Percentiles rank a stretch among this genome's conserved stretches.
Conservation (phyloP, 2,113 vertebrate genomes). For the Callocephalon fimbriatum region DNA sequence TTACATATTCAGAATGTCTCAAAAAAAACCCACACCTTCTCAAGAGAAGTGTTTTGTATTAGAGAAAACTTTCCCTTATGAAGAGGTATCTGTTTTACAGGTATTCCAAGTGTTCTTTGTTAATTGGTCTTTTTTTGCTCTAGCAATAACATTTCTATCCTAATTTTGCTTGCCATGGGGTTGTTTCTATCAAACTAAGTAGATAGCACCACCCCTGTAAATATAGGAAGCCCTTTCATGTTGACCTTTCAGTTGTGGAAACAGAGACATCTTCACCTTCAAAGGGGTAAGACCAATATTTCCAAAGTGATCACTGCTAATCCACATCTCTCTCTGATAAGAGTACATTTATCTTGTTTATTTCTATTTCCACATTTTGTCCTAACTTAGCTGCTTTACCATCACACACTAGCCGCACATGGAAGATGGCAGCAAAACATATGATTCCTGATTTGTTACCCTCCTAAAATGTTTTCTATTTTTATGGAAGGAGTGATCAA, state of each 20-base stretch:
- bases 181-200: neutral
- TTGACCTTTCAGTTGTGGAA: neutral
- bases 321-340: neutral
- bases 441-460: neutral
- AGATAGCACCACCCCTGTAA: neutral
- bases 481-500: slow-evolving; percentile 5
- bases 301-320: neutral
- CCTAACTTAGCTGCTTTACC: neutral
- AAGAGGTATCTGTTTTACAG: neutral
- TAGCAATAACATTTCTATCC: neutral
- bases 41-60: neutral
- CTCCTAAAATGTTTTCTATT: neutral
- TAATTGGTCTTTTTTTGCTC: neutral
- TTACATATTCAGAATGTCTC: neutral
- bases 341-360: neutral
- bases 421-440: neutral
- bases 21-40: neutral
- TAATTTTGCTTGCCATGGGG: neutral
- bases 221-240: neutral
- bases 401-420: neutral
- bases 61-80: neutral
- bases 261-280: neutral
- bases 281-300: neutral
- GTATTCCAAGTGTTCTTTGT: neutral
- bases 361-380: neutral